Conservation (phyloP, 2,113 vertebrate species). For the Pelobates fuscus region DNA sequence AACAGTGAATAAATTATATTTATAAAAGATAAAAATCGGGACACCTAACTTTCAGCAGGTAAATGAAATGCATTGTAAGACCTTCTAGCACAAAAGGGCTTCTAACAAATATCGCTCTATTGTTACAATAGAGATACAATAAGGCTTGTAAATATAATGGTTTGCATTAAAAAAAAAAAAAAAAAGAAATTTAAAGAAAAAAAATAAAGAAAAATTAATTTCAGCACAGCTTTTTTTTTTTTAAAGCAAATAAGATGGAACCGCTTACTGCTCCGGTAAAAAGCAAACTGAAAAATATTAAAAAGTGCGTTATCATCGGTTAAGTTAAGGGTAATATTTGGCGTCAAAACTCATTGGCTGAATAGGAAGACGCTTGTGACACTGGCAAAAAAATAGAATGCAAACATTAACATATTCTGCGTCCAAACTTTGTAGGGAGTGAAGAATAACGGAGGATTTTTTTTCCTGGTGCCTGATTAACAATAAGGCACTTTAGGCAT, state of each 20-base stretch:
- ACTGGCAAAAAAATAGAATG: too few relatives aligned
- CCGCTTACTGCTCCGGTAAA: constrained; percentile 27
- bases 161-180: not conserved
- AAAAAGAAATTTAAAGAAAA: constrained; percentile 16
- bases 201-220: constrained; percentile 8
- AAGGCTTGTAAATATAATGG: too few relatives aligned
- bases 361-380: too few relatives aligned
- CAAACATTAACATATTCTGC: too few relatives aligned
- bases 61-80: constrained; percentile 15
- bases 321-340: too few relatives aligned
- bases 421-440: too few relatives aligned
- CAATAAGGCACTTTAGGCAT: too few relatives aligned
- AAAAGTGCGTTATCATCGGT: not conserved
- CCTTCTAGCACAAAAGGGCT: not conserved
- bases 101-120: not conserved
- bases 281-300: not conserved
- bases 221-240: constrained; percentile 42
- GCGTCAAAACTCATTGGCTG: too few relatives aligned
- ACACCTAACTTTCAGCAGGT: not conserved
- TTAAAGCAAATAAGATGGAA: constrained; percentile 42
- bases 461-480: too few relatives aligned
- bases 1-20: not conserved
- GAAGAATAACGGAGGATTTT: too few relatives aligned
- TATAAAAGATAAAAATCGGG: not conserved
- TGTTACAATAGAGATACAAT: not conserved